phyloP scores from a whole-genome alignment of 2,113 vertebrate genomes.

The Hoplias malabaricus region DNA sequence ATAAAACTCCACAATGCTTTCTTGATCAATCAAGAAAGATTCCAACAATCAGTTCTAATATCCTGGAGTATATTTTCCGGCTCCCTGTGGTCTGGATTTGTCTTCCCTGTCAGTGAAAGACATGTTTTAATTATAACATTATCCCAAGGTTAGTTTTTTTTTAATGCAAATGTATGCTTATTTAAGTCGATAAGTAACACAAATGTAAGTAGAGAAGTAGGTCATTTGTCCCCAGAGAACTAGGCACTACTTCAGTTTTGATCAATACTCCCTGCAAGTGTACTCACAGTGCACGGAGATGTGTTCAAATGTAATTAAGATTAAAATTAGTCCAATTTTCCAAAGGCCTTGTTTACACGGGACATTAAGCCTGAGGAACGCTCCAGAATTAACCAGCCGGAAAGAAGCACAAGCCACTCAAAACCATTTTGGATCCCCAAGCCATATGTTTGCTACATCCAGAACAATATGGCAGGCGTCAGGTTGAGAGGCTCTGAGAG shows the following conservation, averaged over 20 bases:
- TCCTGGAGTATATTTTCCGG: no score
- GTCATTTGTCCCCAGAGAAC: background rate
- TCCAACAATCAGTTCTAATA: no score
- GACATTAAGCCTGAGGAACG: constrained; percentile 67
- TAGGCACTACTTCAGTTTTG: background rate
- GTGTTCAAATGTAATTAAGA: constrained; percentile 36
- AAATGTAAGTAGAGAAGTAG: no score
- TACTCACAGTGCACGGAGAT: background rate
- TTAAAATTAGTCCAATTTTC: constrained; percentile 31
- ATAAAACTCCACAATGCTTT: no score
- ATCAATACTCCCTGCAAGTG: background rate
- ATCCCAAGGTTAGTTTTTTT: no score
- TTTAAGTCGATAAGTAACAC: no score
- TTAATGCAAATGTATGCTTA: no score
- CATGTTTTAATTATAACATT: no score
- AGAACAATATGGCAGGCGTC: constrained; percentile 49
- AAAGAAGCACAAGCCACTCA: background rate
- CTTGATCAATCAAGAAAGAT: no score
- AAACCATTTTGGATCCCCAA: constrained; percentile 21
- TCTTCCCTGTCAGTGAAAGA: no score
- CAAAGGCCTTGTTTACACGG: constrained; percentile 25
- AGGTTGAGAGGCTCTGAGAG: background rate
- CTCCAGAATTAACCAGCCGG: constrained; percentile 62
- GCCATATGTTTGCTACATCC: constrained; percentile 4
- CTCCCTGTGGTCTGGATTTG: no score